phyloP scores from a whole-genome alignment of 2,888 invertebrate species.

The Dioctria linearis region DNA sequence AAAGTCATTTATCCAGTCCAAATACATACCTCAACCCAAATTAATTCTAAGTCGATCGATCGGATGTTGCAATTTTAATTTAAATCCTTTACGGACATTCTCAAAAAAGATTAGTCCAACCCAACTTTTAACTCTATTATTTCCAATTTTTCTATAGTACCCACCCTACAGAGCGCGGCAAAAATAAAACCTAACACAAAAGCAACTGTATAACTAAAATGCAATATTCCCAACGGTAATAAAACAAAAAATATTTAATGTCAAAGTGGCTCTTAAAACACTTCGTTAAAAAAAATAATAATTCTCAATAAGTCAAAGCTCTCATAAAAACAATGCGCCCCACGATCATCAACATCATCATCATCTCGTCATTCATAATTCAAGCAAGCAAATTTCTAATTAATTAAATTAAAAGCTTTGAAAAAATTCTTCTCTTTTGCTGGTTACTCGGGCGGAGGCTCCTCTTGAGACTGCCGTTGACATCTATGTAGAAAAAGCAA shows the following conservation, averaged over 20 bases:
- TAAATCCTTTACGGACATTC: too few species aligned
- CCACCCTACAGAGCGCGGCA: too few species aligned
- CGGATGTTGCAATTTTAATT: too few species aligned
- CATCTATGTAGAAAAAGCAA: constrained; percentile 9
- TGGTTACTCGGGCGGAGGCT: not conserved
- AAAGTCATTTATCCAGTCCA: too few species aligned
- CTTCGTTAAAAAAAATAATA: constrained; percentile 4
- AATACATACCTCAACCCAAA: too few species aligned
- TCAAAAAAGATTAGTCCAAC: too few species aligned
- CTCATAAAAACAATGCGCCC: constrained; percentile 5
- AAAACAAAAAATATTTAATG: not conserved
- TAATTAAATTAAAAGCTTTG: constrained; percentile 42
- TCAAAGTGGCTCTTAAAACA: constrained; percentile 25
- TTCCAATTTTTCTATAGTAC: too few species aligned
- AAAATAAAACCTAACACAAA: too few species aligned
- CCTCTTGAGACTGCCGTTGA: constrained; percentile 30
- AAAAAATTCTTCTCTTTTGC: constrained; percentile 6
- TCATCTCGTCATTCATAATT: not conserved
- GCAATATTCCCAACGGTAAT: too few species aligned
- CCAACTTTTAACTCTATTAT: too few species aligned
- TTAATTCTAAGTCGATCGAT: too few species aligned
- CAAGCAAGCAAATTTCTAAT: constrained; percentile 24
- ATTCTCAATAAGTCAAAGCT: constrained; percentile 10
- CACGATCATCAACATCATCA: constrained; percentile 5
- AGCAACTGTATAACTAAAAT: too few species aligned